phyloP scores from a whole-genome alignment of 2,113 vertebrate species.

The Hucho hucho region DNA sequence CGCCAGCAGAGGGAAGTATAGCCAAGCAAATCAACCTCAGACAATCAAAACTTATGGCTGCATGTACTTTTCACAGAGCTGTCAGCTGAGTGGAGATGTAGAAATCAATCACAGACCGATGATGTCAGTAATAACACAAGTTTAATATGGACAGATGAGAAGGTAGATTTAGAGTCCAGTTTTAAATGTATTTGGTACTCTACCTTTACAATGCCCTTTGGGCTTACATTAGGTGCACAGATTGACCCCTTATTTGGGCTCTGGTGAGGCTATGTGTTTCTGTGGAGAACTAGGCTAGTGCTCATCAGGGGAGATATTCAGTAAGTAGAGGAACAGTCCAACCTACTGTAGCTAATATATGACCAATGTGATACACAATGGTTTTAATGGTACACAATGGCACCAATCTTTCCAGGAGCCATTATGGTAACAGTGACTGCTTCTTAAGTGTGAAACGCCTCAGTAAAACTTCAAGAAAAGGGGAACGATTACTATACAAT shows the following conservation, averaged over 20 bases:
- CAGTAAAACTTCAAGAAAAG: not conserved
- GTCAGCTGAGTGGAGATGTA: not conserved
- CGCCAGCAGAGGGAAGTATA: conserved; percentile 23
- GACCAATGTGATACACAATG: not conserved
- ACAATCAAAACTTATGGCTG: not conserved
- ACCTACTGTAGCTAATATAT: not conserved
- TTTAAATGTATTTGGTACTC: no score
- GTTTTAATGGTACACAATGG: not conserved
- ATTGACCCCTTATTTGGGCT: no score
- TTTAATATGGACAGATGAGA: not conserved
- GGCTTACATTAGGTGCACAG: no score
- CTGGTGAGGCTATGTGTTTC: no score
- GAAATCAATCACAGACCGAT: not conserved
- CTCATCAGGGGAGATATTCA: no score
- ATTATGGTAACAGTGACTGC: not conserved
- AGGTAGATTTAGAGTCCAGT: not conserved
- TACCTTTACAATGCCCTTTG: no score
- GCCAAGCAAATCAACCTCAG: conserved; percentile 15
- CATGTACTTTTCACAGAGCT: not conserved
- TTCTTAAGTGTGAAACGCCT: not conserved
- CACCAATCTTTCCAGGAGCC: not conserved
- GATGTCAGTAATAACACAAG: not conserved
- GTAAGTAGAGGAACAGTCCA: not conserved
- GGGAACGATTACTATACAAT: not conserved
- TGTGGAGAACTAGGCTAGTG: no score